Evolutionary conservation across 2,113 vertebrate genomes (phyloP), one percentile per base, ranked within the genome.

Genomic region (Microcebus griseorufus): DNA sequence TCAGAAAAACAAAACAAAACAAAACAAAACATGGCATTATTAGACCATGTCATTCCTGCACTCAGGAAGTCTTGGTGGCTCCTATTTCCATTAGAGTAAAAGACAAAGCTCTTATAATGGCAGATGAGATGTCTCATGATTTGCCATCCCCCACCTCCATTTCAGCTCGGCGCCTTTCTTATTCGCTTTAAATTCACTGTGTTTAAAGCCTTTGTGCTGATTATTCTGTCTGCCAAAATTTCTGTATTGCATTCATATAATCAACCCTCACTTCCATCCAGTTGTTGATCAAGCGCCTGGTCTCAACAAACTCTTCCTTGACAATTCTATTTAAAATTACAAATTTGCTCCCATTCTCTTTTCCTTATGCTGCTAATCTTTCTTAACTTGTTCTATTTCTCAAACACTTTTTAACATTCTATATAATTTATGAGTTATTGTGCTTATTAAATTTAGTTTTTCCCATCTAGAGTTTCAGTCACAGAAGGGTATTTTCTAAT

Each of bases 191-290:
- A 45, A 22, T 6, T 32, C 20, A 5, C n/a, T 48, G 6, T 5
- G 3, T 20, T 60, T 13, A 11, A 80, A 64, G 42, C 0, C 22
- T 42, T 39, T 67, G 3, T 12, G 9, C 9, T 4, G 5, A 0
- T 7, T 29, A 25, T 72, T 65, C 11, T 73, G 17, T 23, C 12
- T 88, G 51, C 4, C 6, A 6, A 27, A 51, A 11, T 55, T 14
- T 82, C n/a, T 92, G 14, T 85, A 13, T 9, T 53, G 8, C n/a
- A 13, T 62, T 73, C 12, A 12, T 25, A 1, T 62, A 72, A 65
- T 88, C 76, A 78, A 76, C 29, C 13, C 11, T 34, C 34, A 51
- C 45, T 84, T 96, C 53, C 1, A 64, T 76, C 11, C 6, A n/a
- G 29, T 53, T 60, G 25, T 53, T 88, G 11, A n/a, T 67, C 6